These are phyloP conservation scores for Yponomeuta cagnagella DNA, from an alignment of 2,888 invertebrate genomes.

Conservation along the genomic window DNA sequence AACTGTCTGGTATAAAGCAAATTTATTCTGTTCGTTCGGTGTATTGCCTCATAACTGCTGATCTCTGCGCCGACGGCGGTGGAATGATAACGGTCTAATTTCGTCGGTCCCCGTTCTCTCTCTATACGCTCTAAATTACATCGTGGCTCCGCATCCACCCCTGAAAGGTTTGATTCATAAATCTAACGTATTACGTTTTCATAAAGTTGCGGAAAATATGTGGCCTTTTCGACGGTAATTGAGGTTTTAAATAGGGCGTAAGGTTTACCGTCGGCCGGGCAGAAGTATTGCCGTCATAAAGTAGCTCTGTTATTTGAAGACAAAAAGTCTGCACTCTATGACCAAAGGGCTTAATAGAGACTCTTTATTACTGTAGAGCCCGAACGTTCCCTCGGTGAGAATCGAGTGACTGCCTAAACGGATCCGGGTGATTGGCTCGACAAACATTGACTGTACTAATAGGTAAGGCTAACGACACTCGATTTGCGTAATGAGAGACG, in stretches of 20 bases:
- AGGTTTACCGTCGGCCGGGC: neutral
- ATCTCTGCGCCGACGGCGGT: slow-evolving; percentile 64
- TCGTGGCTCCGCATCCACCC: slow-evolving; percentile 61
- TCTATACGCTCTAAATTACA: slow-evolving; percentile 66
- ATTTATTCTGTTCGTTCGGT: slow-evolving; percentile 70
- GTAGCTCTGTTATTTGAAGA: neutral
- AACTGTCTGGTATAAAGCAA: slow-evolving; percentile 67
- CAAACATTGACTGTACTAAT: slow-evolving; percentile 71
- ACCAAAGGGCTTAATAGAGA: neutral
- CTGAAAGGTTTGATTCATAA: slow-evolving; percentile 74
- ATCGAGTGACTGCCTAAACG: slow-evolving; percentile 2
- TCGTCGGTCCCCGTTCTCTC: slow-evolving; percentile 49
- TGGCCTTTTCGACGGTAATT: slow-evolving; percentile 44
- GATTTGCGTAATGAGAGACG: slow-evolving; percentile 70
- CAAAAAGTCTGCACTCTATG: neutral
- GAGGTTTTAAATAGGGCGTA: slow-evolving; percentile 39
- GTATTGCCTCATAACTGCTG: slow-evolving; percentile 73
- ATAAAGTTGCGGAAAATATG: slow-evolving; percentile 64
- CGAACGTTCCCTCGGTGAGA: neutral
- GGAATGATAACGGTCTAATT: slow-evolving; percentile 74
- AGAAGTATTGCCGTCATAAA: neutral
- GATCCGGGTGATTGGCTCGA: slow-evolving; percentile 47
- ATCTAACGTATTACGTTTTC: slow-evolving; percentile 66
- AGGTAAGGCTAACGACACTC: slow-evolving; percentile 59
- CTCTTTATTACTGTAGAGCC: neutral